Conservation (phyloP, 2,113 vertebrate genomes). For the Garra rufa region DNA sequence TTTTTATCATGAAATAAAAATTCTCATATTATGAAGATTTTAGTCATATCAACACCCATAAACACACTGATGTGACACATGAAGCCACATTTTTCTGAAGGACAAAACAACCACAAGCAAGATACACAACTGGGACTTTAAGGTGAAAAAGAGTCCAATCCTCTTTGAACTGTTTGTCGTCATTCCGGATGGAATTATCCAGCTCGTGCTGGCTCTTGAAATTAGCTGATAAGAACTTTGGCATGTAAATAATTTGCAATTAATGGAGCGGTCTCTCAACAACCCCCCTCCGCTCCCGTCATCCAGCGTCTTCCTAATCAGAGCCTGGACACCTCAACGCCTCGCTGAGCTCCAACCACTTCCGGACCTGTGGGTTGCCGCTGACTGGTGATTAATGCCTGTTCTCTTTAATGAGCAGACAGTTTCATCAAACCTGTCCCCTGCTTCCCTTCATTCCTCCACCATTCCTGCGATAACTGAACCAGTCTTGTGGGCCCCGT, state of each 20-base stretch:
- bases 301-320: slow-evolving; percentile 40
- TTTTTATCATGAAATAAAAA: background rate
- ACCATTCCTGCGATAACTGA: slow-evolving; percentile 34
- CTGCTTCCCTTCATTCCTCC: slow-evolving; percentile 19
- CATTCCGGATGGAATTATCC: slow-evolving; percentile 8
- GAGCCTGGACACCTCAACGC: slow-evolving; percentile 42
- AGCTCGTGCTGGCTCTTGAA: slow-evolving; percentile 24
- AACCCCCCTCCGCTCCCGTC: slow-evolving; percentile 10
- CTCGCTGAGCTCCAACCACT: slow-evolving; percentile 17
- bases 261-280: slow-evolving; percentile 39
- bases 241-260: slow-evolving; percentile 49
- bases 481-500: slow-evolving; percentile 35
- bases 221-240: slow-evolving; percentile 46
- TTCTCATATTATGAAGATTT: background rate
- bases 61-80: background rate
- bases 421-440: slow-evolving; percentile 60
- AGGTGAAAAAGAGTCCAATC: background rate
- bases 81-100: background rate
- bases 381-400: slow-evolving; percentile 60
- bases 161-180: background rate
- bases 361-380: slow-evolving; percentile 34
- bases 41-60: background rate
- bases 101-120: slow-evolving; percentile 15
- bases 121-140: background rate
- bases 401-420: slow-evolving; percentile 62